Conservation (phyloP, 1,140 invertebrate genomes). For the Drosophila carrolli region DNA sequence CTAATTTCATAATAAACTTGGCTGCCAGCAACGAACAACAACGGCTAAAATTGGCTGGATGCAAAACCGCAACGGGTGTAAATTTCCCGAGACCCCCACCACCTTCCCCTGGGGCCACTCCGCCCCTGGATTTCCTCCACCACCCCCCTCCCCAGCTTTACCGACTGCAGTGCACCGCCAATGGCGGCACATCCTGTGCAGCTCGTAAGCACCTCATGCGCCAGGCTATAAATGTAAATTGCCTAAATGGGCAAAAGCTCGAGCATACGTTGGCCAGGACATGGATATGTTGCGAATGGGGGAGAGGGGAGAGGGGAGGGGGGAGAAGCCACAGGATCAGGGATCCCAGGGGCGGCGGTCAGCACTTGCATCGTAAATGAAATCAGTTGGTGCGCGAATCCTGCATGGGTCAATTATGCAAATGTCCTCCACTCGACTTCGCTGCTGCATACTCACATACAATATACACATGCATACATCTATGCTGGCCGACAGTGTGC, state of each 20-base stretch:
- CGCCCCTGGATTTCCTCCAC: not conserved
- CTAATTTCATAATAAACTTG: slow-evolving; percentile 83
- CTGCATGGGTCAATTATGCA: slow-evolving; percentile 83
- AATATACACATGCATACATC: slow-evolving; percentile 13
- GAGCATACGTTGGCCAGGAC: slow-evolving; percentile 76
- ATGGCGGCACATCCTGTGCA: slow-evolving; percentile 79
- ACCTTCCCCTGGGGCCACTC: not conserved
- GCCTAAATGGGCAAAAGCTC: slow-evolving; percentile 81
- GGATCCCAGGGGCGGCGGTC: slow-evolving; percentile 1
- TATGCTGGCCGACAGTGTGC: slow-evolving; percentile 4
- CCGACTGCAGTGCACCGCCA: slow-evolving; percentile 38
- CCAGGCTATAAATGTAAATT: slow-evolving; percentile 82
- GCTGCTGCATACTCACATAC: not conserved
- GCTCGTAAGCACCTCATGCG: slow-evolving; percentile 82
- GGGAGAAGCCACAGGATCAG: not conserved
- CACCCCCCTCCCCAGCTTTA: too few species aligned
- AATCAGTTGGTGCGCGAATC: slow-evolving; percentile 83
- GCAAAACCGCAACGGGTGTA: slow-evolving; percentile 79
- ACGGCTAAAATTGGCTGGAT: slow-evolving; percentile 63
- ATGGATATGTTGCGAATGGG: slow-evolving; percentile 52
- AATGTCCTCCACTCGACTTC: slow-evolving; percentile 61
- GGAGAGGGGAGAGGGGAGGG: not conserved
- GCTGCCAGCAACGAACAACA: slow-evolving; percentile 54
- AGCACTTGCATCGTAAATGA: slow-evolving; percentile 68
- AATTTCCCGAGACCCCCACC: slow-evolving; percentile 60